Evolutionary conservation across 2,888 invertebrate species (phyloP).

Genomic region (Tipula unca): DNA sequence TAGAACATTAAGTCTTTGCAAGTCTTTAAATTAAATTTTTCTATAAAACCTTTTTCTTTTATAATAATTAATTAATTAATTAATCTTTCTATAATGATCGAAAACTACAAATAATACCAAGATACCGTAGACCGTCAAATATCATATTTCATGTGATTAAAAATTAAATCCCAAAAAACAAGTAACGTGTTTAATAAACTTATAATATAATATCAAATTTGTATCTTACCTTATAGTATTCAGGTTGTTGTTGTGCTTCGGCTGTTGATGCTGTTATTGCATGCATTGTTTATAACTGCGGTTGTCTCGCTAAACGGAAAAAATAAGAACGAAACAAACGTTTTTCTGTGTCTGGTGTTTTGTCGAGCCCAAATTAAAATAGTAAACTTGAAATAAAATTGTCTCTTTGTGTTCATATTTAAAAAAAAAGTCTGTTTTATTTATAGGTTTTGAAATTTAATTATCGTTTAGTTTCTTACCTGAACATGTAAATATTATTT

Average conservation of each 20-base stretch:
- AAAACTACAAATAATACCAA: not conserved
- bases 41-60: not conserved
- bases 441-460: not conserved
- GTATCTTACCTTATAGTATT: not conserved
- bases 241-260: not conserved
- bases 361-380: not conserved
- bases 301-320: not conserved
- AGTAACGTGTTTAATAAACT: not conserved
- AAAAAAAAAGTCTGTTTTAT: not conserved
- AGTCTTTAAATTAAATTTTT: not conserved
- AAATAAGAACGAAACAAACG: not conserved
- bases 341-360: not conserved
- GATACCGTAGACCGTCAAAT: not conserved
- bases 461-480: not conserved
- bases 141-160: slow-evolving; percentile 8
- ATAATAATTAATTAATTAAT: not conserved
- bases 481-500: not conserved
- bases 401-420: not conserved
- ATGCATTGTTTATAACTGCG: not conserved
- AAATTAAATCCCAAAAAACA: not conserved
- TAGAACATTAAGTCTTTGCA: not conserved
- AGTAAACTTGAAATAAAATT: not conserved
- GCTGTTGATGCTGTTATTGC: not conserved
- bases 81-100: not conserved
- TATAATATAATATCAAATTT: not conserved